phyloP scores from a whole-genome alignment of 2,113 vertebrate genomes.

The Leuciscus idus region DNA sequence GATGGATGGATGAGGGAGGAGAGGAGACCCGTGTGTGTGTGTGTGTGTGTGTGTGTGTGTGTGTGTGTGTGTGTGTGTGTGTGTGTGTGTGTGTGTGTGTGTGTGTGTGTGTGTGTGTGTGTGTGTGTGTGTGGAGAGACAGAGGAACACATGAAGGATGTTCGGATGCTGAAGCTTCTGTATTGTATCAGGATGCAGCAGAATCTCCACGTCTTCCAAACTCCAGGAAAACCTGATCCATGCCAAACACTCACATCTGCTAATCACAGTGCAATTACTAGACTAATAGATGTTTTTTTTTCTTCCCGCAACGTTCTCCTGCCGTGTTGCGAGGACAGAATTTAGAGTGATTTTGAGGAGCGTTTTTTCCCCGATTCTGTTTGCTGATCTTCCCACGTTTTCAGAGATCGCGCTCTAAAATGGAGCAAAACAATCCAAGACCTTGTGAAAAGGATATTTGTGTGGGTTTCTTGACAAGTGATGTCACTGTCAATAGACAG shows the following conservation, averaged over 20 bases:
- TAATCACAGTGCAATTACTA: conserved; percentile 82
- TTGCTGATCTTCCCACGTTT: background rate
- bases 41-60: conserved; percentile 40
- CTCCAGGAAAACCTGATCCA: conserved; percentile 68
- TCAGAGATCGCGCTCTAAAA: background rate
- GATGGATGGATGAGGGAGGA: conserved; percentile 24
- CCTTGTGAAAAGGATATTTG: background rate
- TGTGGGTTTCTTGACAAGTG: background rate
- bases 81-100: conserved; percentile 54
- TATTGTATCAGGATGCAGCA: conserved; percentile 84
- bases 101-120: conserved; percentile 52
- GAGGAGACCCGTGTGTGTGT: conserved; percentile 43
- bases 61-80: conserved; percentile 46
- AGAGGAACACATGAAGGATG: conserved; percentile 79
- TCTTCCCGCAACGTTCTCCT: conserved; percentile 53
- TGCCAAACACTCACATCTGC: conserved; percentile 80
- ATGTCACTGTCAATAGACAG: background rate
- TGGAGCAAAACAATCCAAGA: background rate
- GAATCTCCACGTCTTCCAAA: conserved; percentile 80
- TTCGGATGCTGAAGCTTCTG: conserved; percentile 77
- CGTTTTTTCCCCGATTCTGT: background rate
- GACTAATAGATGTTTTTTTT: conserved; percentile 78
- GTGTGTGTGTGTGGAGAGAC: conserved; percentile 54
- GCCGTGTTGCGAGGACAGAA: conserved; percentile 69
- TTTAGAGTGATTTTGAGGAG: conserved; percentile 38